Conservation (phyloP, 2,888 invertebrate species). For the Harpagoxenus sublaevis region DNA sequence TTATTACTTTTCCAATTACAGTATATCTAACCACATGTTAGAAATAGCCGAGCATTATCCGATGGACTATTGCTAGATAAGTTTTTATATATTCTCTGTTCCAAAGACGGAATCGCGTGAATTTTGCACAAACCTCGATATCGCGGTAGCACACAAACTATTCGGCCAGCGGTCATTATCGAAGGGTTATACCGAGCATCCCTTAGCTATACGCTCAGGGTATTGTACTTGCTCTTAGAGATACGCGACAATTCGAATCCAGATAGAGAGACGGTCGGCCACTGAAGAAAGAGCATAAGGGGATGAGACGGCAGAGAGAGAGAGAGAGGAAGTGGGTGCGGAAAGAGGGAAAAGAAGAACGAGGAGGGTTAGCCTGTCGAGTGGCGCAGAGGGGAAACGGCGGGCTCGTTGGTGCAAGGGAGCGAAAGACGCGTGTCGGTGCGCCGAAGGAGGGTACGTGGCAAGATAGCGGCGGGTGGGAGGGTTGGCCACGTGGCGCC, state of each 20-base stretch:
- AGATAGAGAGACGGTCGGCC: constrained; percentile 58
- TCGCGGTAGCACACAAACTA: neutral
- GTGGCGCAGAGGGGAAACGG: constrained; percentile 48
- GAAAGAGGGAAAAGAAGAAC: constrained; percentile 54
- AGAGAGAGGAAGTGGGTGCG: neutral
- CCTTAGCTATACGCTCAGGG: constrained; percentile 36
- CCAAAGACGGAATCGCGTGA: constrained; percentile 5
- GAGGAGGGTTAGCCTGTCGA: constrained; percentile 62
- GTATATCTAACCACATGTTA: neutral
- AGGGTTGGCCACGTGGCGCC: constrained; percentile 85
- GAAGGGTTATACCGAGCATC: constrained; percentile 42
- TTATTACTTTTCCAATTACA: neutral
- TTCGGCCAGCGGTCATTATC: constrained; percentile 61
- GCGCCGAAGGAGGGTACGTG: constrained; percentile 65
- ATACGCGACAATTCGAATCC: constrained; percentile 73
- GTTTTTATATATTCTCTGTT: neutral
- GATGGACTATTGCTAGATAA: neutral
- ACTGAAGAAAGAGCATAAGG: constrained; percentile 23
- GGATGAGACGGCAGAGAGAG: neutral
- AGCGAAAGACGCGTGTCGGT: constrained; percentile 60
- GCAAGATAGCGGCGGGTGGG: constrained; percentile 74
- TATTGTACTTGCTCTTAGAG: constrained; percentile 60
- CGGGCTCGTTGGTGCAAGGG: constrained; percentile 47
- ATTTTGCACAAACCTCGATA: neutral
- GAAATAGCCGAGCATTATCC: neutral